These are phyloP conservation scores for Clusia tigrina DNA, from an alignment of 2,888 invertebrate species.

Conservation along the genomic window DNA sequence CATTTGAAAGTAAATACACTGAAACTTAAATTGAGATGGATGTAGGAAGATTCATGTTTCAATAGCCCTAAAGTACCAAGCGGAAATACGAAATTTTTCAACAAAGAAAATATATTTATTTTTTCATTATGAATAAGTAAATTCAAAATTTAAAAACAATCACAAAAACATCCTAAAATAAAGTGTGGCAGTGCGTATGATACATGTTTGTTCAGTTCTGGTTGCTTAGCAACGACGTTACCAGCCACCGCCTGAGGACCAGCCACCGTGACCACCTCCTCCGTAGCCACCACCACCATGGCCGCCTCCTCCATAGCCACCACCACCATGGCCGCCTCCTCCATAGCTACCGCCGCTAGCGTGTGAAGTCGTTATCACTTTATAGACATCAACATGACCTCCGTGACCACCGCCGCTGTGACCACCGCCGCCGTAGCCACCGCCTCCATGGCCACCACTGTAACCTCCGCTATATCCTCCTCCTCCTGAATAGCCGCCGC, in stretches of 20 bases:
- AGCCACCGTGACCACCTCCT: slow-evolving; percentile 26
- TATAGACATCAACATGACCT: slow-evolving; percentile 1
- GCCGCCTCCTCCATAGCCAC: neutral
- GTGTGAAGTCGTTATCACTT: neutral
- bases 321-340: neutral
- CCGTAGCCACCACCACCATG: neutral
- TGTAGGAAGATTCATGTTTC: too few species aligned
- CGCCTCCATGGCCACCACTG: neutral
- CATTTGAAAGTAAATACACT: too few species aligned
- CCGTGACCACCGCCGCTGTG: neutral
- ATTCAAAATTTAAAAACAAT: neutral
- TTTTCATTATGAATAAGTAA: neutral
- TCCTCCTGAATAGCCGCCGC: neutral
- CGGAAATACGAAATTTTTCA: neutral
- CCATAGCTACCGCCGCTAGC: slow-evolving; percentile 3
- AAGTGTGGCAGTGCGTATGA: too few species aligned
- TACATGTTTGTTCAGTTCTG: neutral
- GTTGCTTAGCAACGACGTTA: slow-evolving; percentile 21
- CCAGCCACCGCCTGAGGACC: slow-evolving; percentile 20
- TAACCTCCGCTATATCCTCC: slow-evolving; percentile 3
- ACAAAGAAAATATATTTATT: slow-evolving; percentile 17
- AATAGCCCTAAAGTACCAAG: too few species aligned
- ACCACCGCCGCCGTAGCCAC: neutral
- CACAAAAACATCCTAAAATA: too few species aligned
- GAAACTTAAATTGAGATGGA: too few species aligned